A percentile compares a stretch with the other conserved stretches of the same genome.
Conservation (phyloP, 2,797 vertebrate species). For the Tapera naevia region DNA sequence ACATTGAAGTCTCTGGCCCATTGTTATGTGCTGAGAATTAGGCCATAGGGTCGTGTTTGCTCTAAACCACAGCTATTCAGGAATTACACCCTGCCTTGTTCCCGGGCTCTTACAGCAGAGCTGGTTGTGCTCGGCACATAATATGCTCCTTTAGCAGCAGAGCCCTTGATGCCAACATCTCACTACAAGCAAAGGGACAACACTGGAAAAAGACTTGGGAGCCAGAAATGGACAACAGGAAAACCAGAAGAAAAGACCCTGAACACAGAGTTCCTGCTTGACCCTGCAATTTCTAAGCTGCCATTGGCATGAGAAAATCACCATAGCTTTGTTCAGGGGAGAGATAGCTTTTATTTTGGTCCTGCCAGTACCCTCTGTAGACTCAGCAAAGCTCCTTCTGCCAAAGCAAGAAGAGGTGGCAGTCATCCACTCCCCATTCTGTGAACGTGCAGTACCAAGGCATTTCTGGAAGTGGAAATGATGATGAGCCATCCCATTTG, state of each 20-base stretch:
- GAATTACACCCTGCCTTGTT: background rate
- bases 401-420: background rate
- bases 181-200: background rate
- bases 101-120: background rate
- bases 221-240: slow-evolving; percentile 51
- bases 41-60: slow-evolving; percentile 7
- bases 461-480: background rate
- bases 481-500: background rate
- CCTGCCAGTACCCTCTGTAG: background rate
- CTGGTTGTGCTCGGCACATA: slow-evolving; percentile 27
- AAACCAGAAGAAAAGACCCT: slow-evolving; percentile 49
- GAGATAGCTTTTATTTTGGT: slow-evolving; percentile 16
- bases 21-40: slow-evolving; percentile 26
- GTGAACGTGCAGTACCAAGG: background rate
- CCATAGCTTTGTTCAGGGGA: background rate
- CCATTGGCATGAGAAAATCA: background rate
- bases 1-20: background rate
- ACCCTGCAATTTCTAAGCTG: slow-evolving; percentile 40
- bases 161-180: background rate
- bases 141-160: background rate
- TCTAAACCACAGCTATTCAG: slow-evolving; percentile 48
- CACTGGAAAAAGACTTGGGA: slow-evolving; percentile 4
- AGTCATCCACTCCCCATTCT: background rate
- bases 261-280: slow-evolving; percentile 52
- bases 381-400: background rate